A percentile compares a stretch with the other conserved stretches of the same genome.
Conservation (phyloP, 2,888 invertebrate genomes). For the Platynereis dumerilii region DNA sequence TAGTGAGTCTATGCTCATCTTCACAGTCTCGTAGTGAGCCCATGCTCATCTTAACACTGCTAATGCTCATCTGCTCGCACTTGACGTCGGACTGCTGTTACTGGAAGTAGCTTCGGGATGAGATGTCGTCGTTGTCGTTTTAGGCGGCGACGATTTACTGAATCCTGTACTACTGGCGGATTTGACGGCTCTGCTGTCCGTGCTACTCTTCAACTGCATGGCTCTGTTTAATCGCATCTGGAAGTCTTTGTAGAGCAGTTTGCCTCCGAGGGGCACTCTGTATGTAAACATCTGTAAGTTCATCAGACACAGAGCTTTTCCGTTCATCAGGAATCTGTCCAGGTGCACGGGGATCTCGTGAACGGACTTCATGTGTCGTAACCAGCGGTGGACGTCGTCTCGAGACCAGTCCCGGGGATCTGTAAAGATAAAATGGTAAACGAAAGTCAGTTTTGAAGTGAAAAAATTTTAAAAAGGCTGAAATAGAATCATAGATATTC, state of each 20-base stretch:
- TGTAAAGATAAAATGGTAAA: constrained; percentile 65
- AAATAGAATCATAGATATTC: too few relatives aligned
- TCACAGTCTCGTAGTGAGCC: too few relatives aligned
- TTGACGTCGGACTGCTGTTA: too few relatives aligned
- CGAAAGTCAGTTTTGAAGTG: not conserved
- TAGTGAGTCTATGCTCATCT: too few relatives aligned
- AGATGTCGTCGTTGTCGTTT: too few relatives aligned
- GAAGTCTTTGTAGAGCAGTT: constrained; percentile 74
- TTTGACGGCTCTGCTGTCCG: constrained; percentile 64
- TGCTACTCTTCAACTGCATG: not conserved
- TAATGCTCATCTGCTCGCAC: too few relatives aligned
- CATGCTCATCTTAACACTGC: too few relatives aligned
- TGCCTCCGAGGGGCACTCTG: constrained; percentile 75
- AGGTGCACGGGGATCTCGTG: constrained; percentile 85
- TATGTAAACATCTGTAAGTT: constrained; percentile 76
- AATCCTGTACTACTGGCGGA: too few relatives aligned
- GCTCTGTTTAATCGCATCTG: constrained; percentile 75
- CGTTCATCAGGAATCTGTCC: constrained; percentile 96
- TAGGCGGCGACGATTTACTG: too few relatives aligned
- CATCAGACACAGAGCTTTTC: constrained; percentile 83
- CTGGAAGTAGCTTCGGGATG: too few relatives aligned
- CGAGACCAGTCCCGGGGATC: constrained; percentile 91
- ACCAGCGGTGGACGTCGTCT: constrained; percentile 85
- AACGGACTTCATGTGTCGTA: constrained; percentile 79
- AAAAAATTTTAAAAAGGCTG: too few relatives aligned